Conservation (phyloP, 2,113 vertebrate genomes). For the Planiliza haematocheilus region DNA sequence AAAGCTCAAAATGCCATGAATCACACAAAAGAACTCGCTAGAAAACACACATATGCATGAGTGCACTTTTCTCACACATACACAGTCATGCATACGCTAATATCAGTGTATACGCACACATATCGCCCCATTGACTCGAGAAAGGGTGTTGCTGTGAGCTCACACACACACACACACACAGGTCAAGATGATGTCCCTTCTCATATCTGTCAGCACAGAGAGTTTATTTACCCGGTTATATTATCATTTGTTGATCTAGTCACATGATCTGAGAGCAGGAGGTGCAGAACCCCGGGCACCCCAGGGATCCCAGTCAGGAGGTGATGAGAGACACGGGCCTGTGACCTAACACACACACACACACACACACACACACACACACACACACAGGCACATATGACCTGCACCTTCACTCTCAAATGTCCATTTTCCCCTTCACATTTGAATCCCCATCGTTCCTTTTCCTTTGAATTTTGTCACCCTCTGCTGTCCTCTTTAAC, state of each 20-base stretch:
- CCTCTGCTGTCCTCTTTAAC: constrained; percentile 43
- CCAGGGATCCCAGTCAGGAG: constrained; percentile 68
- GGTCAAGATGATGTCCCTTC: constrained; percentile 73
- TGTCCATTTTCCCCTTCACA: background rate
- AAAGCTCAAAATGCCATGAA: constrained; percentile 62
- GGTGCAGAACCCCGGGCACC: constrained; percentile 65
- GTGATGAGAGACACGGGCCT: constrained; percentile 90
- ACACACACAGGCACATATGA: constrained; percentile 33
- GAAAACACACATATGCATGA: constrained; percentile 30
- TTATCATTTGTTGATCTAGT: constrained; percentile 82
- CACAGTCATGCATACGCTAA: constrained; percentile 1
- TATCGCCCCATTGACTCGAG: constrained; percentile 1
- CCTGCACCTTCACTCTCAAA: constrained; percentile 47
- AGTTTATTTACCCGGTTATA: constrained; percentile 78
- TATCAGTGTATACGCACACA: constrained; percentile 8
- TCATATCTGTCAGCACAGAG: constrained; percentile 76
- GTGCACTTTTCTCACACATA: constrained; percentile 36
- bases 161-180: constrained; percentile 31
- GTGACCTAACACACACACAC: constrained; percentile 85
- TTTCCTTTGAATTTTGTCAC: constrained; percentile 52
- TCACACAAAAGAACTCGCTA: constrained; percentile 45
- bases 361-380: constrained; percentile 33
- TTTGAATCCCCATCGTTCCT: constrained; percentile 7
- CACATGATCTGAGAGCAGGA: constrained; percentile 80
- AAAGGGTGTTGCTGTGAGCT: constrained; percentile 27